A percentile compares a stretch with the other conserved stretches of the same genome.
Evolutionary conservation across 2,888 invertebrate species (phyloP).

Genomic region (Altica lythri): DNA sequence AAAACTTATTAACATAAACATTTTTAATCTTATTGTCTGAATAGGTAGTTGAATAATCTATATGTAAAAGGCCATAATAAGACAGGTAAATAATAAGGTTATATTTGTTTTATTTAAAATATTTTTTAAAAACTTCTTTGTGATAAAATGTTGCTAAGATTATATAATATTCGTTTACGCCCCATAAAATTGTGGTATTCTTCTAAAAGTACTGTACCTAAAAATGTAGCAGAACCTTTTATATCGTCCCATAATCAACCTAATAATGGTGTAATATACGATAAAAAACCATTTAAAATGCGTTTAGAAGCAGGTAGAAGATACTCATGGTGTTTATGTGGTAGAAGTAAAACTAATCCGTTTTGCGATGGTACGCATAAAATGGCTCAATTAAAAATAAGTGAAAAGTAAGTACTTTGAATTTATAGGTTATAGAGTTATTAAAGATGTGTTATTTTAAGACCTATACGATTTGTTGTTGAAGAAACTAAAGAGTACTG

Average conservation of each 20-base stretch:
- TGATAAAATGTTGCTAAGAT: too few relatives aligned
- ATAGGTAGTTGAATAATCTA: too few relatives aligned
- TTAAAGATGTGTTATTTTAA: slow-evolving; percentile 46
- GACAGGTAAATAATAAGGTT: too few relatives aligned
- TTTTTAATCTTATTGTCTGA: too few relatives aligned
- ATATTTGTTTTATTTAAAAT: too few relatives aligned
- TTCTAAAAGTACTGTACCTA: too few relatives aligned
- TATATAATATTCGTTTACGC: too few relatives aligned
- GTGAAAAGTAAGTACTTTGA: slow-evolving; percentile 61
- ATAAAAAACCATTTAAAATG: slow-evolving; percentile 87
- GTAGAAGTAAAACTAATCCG: slow-evolving; percentile 89
- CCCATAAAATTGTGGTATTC: too few relatives aligned
- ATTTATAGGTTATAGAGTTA: neutral
- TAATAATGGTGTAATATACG: slow-evolving; percentile 79
- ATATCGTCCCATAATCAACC: slow-evolving; percentile 68
- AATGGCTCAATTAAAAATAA: slow-evolving; percentile 73
- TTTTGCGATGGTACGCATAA: slow-evolving; percentile 94
- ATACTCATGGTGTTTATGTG: slow-evolving; percentile 94
- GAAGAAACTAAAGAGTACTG: slow-evolving; percentile 89
- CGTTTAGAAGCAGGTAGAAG: slow-evolving; percentile 70
- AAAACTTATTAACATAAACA: too few relatives aligned
- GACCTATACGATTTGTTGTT: slow-evolving; percentile 83
- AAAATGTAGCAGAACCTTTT: slow-evolving; percentile 65
- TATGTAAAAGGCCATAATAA: too few relatives aligned
- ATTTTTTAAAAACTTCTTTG: too few relatives aligned